Evolutionary conservation across 2,797 vertebrate species (phyloP), one percentile per base, ranked within the genome.

Genomic region (Masticophis lateralis): DNA sequence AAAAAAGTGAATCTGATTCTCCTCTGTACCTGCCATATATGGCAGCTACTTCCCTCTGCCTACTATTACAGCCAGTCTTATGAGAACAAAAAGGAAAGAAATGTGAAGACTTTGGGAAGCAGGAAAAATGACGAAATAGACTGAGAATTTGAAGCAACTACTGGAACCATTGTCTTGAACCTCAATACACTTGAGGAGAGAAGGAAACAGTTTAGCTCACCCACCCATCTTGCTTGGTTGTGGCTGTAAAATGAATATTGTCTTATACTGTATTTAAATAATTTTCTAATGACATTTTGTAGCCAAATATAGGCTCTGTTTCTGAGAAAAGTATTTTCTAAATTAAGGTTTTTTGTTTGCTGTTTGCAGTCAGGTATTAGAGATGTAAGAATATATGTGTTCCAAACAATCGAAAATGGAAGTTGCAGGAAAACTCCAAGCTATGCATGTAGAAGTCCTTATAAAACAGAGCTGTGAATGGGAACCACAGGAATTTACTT

Each of bases 231-330:
- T 94, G 59, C 20, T 61, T 93, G 90, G 74, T 47, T 93, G 28
- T 51, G 63, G 55, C 87, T 60, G 94, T 92, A 18, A 47, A 69
- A 61, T 93, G 88, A 32, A 55, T 94, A 10, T 28, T 27, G 7
- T 90, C 32, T 89, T 56, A 20, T 3, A 32, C 83, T 83, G 56
- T 89, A 28, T 61, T 92, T 83, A 87, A 93, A 94, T 91, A 27
- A 94, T 63, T 60, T 88, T 37, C 55, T 86, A 94, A 91, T 20
- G 91, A 74, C 3, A 55, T 95, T 95, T 87, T 92, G 59, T 94
- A 94, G 90, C 3, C 47, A 0, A 0, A 47, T 94, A 55, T 2
- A 88, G 25, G 47, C 0, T 86, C 66, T 20, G 27, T 13, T 47
- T 88, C 37, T 22, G 2, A 61, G 43, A 37, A 14, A 87, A 53